Evolutionary conservation across 2,888 invertebrate species (phyloP).

Genomic region (Eupithecia tripunctaria): DNA sequence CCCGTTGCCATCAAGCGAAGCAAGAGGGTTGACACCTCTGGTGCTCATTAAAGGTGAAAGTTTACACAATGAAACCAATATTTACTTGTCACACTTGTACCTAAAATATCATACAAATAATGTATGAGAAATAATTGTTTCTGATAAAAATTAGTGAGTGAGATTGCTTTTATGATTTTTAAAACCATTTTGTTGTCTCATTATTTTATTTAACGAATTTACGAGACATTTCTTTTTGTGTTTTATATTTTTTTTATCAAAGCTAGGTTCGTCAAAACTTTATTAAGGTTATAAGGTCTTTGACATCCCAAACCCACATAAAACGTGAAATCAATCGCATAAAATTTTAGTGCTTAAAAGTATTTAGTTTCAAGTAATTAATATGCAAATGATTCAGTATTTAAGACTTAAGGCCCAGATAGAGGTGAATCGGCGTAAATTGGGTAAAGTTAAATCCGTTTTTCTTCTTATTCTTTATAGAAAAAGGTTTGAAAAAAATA

Average conservation of each 20-base stretch:
- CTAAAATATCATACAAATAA: constrained; percentile 38
- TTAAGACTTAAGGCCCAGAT: no score
- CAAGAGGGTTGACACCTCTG: constrained; percentile 55
- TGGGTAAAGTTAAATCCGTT: no score
- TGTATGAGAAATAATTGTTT: constrained; percentile 29
- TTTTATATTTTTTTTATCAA: neutral
- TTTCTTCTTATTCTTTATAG: no score
- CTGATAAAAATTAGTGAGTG: neutral
- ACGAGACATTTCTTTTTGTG: neutral
- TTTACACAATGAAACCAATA: constrained; percentile 60
- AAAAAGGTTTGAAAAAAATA: no score
- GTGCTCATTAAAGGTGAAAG: constrained; percentile 64
- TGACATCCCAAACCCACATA: constrained; percentile 42
- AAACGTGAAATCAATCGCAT: constrained; percentile 36
- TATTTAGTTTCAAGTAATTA: constrained; percentile 49
- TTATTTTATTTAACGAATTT: neutral
- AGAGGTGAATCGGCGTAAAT: no score
- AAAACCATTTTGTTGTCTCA: neutral
- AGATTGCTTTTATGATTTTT: constrained; percentile 7
- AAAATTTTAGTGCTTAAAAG: constrained; percentile 42
- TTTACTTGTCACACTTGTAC: constrained; percentile 47
- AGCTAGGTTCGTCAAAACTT: constrained; percentile 11
- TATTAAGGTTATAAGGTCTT: constrained; percentile 14
- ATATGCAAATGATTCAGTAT: constrained; percentile 46
- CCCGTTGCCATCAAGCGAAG: constrained; percentile 43